phyloP scores from a whole-genome alignment of 2,888 invertebrate genomes.

The Pheosia gnoma region DNA sequence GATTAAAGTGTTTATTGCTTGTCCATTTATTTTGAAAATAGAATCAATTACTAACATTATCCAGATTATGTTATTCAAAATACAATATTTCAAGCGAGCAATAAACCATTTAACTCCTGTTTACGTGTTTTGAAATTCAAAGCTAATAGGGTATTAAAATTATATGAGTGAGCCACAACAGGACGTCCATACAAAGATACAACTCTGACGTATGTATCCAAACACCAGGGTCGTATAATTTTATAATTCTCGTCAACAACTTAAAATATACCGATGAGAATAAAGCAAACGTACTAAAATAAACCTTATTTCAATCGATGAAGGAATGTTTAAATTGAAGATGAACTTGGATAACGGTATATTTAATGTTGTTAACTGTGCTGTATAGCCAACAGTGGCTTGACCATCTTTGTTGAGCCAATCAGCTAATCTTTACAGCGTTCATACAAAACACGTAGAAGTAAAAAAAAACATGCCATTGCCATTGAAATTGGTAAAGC shows the following conservation, averaged over 20 bases:
- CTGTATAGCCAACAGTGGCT: constrained; percentile 41
- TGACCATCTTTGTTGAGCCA: constrained; percentile 54
- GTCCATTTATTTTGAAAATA: no score
- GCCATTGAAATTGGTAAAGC: constrained; percentile 44
- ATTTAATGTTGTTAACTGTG: constrained; percentile 33
- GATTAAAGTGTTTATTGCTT: no score
- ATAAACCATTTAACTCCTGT: constrained; percentile 66
- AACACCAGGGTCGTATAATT: constrained; percentile 71
- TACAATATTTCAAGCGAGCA: constrained; percentile 52
- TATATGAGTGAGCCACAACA: constrained; percentile 63
- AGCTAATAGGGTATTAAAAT: constrained; percentile 75
- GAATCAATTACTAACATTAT: constrained; percentile 9
- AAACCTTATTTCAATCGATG: constrained; percentile 17
- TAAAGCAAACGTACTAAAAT: constrained; percentile 21
- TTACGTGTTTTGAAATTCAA: constrained; percentile 69
- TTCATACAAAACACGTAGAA: constrained; percentile 55
- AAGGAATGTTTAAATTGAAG: constrained; percentile 8
- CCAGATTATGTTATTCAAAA: constrained; percentile 45
- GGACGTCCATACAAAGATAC: constrained; percentile 64
- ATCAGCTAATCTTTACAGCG: constrained; percentile 59
- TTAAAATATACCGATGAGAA: constrained; percentile 29
- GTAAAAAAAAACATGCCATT: constrained; percentile 29
- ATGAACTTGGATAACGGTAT: constrained; percentile 12
- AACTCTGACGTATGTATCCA: constrained; percentile 67
- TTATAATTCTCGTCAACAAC: constrained; percentile 62